A percentile compares a stretch with the other conserved stretches of the same genome.
Conservation (phyloP, 2,888 invertebrate genomes). For the Diarsia rubi region DNA sequence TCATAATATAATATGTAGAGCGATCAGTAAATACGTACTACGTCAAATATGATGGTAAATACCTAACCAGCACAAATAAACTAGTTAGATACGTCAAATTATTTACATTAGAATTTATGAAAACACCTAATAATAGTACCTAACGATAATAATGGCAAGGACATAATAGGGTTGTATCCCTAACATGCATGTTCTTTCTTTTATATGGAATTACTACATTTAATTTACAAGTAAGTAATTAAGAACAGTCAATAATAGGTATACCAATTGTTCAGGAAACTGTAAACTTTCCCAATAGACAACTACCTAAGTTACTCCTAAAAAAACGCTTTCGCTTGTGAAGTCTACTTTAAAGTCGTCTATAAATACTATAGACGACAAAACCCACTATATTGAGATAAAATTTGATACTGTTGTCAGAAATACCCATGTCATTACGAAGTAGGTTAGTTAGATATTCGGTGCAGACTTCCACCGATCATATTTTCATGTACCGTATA, state of each 20-base stretch:
- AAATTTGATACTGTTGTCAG: neutral
- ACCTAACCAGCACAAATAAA: slow-evolving; percentile 40
- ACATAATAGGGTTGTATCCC: neutral
- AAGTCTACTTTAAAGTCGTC: neutral
- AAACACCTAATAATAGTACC: slow-evolving; percentile 47
- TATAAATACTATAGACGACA: neutral
- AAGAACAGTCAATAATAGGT: neutral
- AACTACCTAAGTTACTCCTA: neutral
- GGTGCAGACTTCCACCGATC: neutral
- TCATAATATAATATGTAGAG: slow-evolving; percentile 26
- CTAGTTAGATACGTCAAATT: slow-evolving; percentile 47
- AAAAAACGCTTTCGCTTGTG: slow-evolving; percentile 2
- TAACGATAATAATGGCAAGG: slow-evolving; percentile 17
- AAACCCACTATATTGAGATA: neutral
- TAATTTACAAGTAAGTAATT: neutral
- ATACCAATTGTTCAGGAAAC: neutral
- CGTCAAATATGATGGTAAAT: slow-evolving; percentile 43
- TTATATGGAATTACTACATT: neutral
- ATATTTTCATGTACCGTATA: neutral
- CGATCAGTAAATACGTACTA: slow-evolving; percentile 51
- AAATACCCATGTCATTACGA: neutral
- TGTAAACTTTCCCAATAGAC: neutral
- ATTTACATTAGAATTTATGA: slow-evolving; percentile 37
- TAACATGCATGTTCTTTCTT: neutral
- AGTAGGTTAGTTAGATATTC: neutral